Base-by-base conservation (phyloP, 92 coral and sea anemone genomes). In the Pocillopora grandis region DNA sequence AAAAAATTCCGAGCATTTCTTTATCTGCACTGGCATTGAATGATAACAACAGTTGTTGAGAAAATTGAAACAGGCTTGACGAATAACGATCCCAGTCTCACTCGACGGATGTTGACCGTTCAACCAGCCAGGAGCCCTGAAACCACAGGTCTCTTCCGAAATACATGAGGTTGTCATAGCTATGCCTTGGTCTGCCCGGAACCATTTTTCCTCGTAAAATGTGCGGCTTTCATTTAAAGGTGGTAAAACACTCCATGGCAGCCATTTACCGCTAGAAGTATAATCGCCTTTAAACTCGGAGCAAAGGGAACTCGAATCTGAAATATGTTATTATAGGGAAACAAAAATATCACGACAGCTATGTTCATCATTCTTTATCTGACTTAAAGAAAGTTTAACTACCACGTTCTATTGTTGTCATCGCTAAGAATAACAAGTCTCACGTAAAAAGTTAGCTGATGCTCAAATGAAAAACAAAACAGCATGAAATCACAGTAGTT, bases 121-220 rank as follows among this genome's bases (percentile, higher is more conserved):
- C 2, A 88, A 23, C 90, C 88, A 88, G 16, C 90, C 90, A 55
- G 90, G 87, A 66, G 90, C 85, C 80, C 83, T 88, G 76, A 83
- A 27, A 48, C 91, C 91, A 83, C 91, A 88, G 57, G 19, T 36
- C 15, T 62, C 36, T 3, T 36, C 20, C 21, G 7, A n/a, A 1
- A 62, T 60, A 49, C 81, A 77, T 2, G 81, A 62, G 13, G 36
- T 77, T 16, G 31, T 35, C 58, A 77, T 77, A 17, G 81, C 71
- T 2, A 36, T 19, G 13, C 81, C 71, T 36, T 35, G 37, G 2
- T 62, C 42, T 12, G 71, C 58, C 60, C 66, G 62, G 20, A 77
- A 62, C 81, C 81, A 77, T 37, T 8, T 35, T 62, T 11, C 59
- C 23, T 77, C 64, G 59, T 77, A 35, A 42, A 42, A n/a, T 7